Conservation (phyloP, 1,140 invertebrate genomes). For the Hypsibius dujardini region DNA sequence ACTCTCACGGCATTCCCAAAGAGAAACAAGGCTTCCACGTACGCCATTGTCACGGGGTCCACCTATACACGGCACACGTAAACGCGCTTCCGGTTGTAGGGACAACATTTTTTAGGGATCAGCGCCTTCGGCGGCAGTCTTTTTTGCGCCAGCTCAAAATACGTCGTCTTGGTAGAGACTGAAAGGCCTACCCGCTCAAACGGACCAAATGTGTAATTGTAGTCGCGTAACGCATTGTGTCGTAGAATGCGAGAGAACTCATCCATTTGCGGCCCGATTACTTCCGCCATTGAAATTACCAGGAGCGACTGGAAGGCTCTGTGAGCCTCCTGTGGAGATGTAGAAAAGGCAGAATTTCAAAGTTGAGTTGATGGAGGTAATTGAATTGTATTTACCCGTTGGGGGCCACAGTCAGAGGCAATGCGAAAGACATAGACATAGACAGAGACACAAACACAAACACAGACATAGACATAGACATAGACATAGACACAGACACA, state of each 20-base stretch:
- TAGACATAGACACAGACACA: too few species aligned
- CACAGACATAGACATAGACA: too few species aligned
- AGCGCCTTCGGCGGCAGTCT: background rate
- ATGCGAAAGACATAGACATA: too few species aligned
- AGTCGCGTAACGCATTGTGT: background rate
- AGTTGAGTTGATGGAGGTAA: too few species aligned
- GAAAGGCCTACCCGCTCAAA: slow-evolving; percentile 1
- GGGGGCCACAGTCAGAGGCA: too few species aligned
- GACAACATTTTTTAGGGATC: background rate
- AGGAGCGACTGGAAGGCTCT: background rate
- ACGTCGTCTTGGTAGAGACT: too few species aligned
- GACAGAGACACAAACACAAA: too few species aligned
- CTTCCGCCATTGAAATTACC: slow-evolving; percentile 6
- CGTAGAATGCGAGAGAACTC: background rate
- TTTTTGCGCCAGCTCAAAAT: background rate
- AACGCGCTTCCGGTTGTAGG: background rate
- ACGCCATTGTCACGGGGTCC: background rate
- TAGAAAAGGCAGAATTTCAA: background rate
- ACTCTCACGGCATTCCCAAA: background rate
- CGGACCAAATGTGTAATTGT: slow-evolving; percentile 10
- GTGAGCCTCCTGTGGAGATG: background rate
- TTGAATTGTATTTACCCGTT: too few species aligned
- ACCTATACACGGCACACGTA: background rate
- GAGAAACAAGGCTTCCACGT: background rate
- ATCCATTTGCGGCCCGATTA: slow-evolving; percentile 10